Evolutionary conservation across 2,888 invertebrate genomes (phyloP).

Genomic region (Oxyteleia sp.): DNA sequence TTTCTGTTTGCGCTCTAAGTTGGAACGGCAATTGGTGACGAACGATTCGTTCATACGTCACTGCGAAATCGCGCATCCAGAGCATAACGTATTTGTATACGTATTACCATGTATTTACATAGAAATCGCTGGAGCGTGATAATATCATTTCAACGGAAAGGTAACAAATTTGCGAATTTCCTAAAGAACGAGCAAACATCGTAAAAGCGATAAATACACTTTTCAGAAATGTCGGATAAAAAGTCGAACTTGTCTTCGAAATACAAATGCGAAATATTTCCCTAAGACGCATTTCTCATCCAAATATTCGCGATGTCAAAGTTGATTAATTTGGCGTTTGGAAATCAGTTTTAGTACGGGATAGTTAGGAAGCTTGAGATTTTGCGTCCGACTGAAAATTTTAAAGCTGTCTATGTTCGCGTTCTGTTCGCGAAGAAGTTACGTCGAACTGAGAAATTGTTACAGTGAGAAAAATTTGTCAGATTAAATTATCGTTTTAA

Average conservation of each 20-base stretch:
- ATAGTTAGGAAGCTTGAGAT: no score
- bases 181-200: constrained; percentile 71
- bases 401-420: no score
- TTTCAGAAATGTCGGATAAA: no score
- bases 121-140: constrained; percentile 73
- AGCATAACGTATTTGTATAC: constrained; percentile 75
- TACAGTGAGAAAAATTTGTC: no score
- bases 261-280: constrained; percentile 58
- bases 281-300: constrained; percentile 35
- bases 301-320: constrained; percentile 33
- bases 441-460: no score
- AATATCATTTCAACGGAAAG: constrained; percentile 70
- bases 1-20: constrained; percentile 68
- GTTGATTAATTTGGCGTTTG: constrained; percentile 45
- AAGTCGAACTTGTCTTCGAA: constrained; percentile 58
- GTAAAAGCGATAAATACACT: no score
- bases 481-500: no score
- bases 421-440: no score
- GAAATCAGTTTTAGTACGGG: no score
- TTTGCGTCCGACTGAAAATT: no score
- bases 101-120: constrained; percentile 74
- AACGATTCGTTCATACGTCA: constrained; percentile 70
- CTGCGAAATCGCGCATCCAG: constrained; percentile 72
- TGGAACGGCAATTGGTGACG: constrained; percentile 68
- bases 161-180: constrained; percentile 73